Conservation (phyloP, 1,140 invertebrate species). For the Lepidurus apus region DNA sequence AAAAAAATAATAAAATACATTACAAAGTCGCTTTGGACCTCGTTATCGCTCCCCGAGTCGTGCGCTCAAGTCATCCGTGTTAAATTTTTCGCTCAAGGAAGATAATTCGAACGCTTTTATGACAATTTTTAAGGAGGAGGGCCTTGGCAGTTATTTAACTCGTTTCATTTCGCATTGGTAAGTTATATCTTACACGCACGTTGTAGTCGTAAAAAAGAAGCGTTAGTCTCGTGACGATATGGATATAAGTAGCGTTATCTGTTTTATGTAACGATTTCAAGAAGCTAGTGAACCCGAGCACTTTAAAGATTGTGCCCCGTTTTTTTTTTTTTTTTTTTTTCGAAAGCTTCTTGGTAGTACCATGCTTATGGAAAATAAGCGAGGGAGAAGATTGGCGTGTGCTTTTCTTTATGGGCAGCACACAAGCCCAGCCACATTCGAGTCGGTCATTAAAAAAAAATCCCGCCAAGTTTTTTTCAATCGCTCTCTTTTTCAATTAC, state of each 20-base stretch:
- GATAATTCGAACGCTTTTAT: no score
- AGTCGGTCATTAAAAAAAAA: neutral
- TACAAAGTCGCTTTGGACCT: no score
- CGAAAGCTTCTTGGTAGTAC: neutral
- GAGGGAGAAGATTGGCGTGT: constrained; percentile 17
- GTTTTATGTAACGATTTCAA: constrained; percentile 11
- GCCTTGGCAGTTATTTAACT: neutral
- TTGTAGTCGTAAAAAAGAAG: neutral
- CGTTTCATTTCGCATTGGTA: neutral
- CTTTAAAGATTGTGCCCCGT: neutral
- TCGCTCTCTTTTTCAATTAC: constrained; percentile 5
- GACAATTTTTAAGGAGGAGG: neutral
- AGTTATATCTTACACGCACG: neutral
- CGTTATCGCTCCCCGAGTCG: no score
- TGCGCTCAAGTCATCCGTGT: no score
- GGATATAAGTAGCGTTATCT: neutral
- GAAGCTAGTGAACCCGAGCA: neutral
- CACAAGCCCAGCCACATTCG: neutral
- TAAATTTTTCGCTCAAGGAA: no score
- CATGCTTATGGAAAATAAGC: neutral
- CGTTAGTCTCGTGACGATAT: constrained; percentile 1
- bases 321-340: neutral
- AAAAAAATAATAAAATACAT: no score
- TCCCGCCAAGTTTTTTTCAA: neutral
- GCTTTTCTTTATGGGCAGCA: neutral